Evolutionary conservation across 1,140 invertebrate species (phyloP).

Genomic region (Bombus confusus): DNA sequence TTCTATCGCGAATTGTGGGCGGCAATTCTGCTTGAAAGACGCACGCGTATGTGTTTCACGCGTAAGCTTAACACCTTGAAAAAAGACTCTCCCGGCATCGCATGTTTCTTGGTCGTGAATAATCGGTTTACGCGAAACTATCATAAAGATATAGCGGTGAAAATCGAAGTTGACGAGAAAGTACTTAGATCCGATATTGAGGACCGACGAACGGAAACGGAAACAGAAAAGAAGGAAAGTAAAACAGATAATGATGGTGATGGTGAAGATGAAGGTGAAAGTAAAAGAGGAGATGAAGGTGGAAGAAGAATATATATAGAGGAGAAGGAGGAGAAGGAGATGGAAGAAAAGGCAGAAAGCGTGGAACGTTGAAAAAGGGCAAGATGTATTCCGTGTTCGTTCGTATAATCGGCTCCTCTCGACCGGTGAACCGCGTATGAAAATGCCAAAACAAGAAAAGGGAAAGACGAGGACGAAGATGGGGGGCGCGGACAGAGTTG

Average conservation of each 20-base stretch:
- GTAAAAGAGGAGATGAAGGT: neutral
- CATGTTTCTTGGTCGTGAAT: neutral
- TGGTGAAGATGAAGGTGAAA: neutral
- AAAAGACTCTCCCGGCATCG: conserved; percentile 34
- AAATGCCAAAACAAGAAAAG: neutral
- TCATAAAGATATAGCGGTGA: neutral
- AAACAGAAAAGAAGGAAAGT: neutral
- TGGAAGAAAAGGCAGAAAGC: neutral
- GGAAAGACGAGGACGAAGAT: no score
- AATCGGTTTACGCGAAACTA: neutral
- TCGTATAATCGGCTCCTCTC: neutral
- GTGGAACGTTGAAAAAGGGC: neutral
- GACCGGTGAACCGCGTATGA: neutral
- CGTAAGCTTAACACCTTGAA: conserved; percentile 30
- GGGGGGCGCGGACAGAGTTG: neutral
- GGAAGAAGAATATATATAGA: neutral
- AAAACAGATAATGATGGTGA: neutral
- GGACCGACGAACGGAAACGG: conserved; percentile 18
- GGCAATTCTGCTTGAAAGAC: conserved; percentile 46
- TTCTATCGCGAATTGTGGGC: neutral
- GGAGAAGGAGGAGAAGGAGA: neutral
- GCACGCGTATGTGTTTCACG: conserved; percentile 20
- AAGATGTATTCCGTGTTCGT: conserved; percentile 10
- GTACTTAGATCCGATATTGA: neutral
- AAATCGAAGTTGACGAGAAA: neutral